Evolutionary conservation across 2,113 vertebrate genomes (phyloP).

Genomic region (Setophaga kirtlandii): DNA sequence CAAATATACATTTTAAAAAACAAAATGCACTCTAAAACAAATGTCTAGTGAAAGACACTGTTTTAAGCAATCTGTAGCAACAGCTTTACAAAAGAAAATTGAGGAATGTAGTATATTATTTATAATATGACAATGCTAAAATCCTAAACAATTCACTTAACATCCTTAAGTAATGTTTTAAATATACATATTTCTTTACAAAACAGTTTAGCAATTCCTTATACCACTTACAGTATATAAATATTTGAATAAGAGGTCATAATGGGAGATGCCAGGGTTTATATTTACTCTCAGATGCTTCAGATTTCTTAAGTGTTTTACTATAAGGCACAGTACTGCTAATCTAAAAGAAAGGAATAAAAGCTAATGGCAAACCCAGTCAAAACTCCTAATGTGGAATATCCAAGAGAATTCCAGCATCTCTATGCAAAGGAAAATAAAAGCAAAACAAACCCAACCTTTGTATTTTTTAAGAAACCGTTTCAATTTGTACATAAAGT

Average conservation of each 20-base stretch:
- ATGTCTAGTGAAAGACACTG: constrained; percentile 37
- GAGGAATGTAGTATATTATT: constrained; percentile 48
- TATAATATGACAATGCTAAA: constrained; percentile 46
- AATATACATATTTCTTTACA: constrained; percentile 60
- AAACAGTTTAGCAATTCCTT: constrained; percentile 60
- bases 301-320: constrained; percentile 27
- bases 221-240: constrained; percentile 46
- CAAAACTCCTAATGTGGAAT: background rate
- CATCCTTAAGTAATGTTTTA: constrained; percentile 42
- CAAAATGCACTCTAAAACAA: constrained; percentile 43
- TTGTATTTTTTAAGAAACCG: background rate
- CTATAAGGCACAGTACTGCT: constrained; percentile 68
- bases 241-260: constrained; percentile 55
- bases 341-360: constrained; percentile 50
- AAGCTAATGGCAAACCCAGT: background rate
- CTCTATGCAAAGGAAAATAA: background rate
- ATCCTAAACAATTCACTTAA: constrained; percentile 44
- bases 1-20: constrained; percentile 57
- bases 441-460: background rate
- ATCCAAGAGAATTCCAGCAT: constrained; percentile 19
- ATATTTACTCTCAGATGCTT: constrained; percentile 51
- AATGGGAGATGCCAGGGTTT: constrained; percentile 46
- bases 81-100: constrained; percentile 36
- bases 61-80: constrained; percentile 45
- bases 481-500: background rate